Base-by-base conservation (phyloP, 2,888 invertebrate species). In the Agrochola circellaris region DNA sequence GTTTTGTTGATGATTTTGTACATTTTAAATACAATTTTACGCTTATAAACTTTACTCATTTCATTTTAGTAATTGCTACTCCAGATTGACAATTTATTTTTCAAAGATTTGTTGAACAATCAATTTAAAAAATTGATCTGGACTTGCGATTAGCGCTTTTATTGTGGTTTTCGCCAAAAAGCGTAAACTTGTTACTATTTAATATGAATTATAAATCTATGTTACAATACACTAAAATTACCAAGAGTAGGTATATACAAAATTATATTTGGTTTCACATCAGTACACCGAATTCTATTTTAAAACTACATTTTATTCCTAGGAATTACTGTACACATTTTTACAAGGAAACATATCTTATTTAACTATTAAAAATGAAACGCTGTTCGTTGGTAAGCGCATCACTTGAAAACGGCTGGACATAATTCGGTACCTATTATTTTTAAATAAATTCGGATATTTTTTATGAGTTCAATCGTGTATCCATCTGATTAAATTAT, bases 231-330 rank as follows among this genome's bases (percentile, higher is more conserved):
- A 74, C 83, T 87, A 88, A 82, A 77, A 81, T 81, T 79, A 87
- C 66, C 26, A 74, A 81, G 82, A 83, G 79, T n/a, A n/a, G n/a
- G n/a, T 84, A 86, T 88, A 85, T 89, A 89, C 75, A 83, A 85
- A 83, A 86, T 77, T 69, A 87, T 88, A 89, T 88, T 89, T 88
- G 88, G 88, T 88, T 88, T 89, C 73, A 77, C 73, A 38, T 91
- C 91, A 90, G 90, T 91, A 89, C 91, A 88, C 86, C 81, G 80
- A 86, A 84, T 77, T 80, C 81, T 81, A 79, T 73, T 69, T 65
- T 62, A 68, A 72, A 78, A 75, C 73, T 83, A 75, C 38, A 15
- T 54, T 26, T 51, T 75, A 72, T 38, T 58, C 30, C 34, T 66
- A 56, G 13, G 23, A 54, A 34, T 78, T 79, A 75, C 64, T 79